A percentile compares a stretch with the other conserved stretches of the same genome.
These are phyloP conservation scores for Drosophila melanica DNA, from an alignment of 1,140 invertebrate genomes.

Conservation along the genomic window DNA sequence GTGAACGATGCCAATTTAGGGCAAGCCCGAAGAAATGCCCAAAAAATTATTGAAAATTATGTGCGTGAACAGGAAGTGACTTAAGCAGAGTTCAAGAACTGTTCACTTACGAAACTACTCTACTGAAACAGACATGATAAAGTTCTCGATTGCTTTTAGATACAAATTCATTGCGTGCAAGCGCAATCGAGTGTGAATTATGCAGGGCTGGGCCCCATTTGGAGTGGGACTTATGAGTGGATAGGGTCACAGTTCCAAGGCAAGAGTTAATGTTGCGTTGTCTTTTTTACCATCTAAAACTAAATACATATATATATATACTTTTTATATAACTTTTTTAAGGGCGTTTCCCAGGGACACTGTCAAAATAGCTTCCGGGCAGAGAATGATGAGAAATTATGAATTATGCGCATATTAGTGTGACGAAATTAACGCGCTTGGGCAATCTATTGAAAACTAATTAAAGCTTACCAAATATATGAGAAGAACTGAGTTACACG, in stretches of 20 bases:
- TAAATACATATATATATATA: slow-evolving; percentile 12
- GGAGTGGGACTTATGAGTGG: background rate
- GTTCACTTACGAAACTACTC: slow-evolving; percentile 12
- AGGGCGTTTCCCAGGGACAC: slow-evolving; percentile 46
- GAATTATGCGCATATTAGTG: slow-evolving; percentile 27
- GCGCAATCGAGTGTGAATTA: slow-evolving; percentile 72
- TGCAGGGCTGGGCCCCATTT: slow-evolving; percentile 34
- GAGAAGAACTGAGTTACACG: slow-evolving; percentile 11
- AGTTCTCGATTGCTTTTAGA: slow-evolving; percentile 10
- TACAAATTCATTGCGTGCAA: slow-evolving; percentile 10
- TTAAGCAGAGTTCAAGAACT: slow-evolving; percentile 23
- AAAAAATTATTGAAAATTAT: slow-evolving; percentile 48
- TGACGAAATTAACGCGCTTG: slow-evolving; percentile 47
- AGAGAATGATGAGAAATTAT: slow-evolving; percentile 41
- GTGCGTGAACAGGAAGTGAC: slow-evolving; percentile 45
- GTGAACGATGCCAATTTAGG: slow-evolving; percentile 49
- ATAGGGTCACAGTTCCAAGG: slow-evolving; percentile 6
- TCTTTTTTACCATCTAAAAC: background rate
- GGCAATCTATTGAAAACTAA: slow-evolving; percentile 45
- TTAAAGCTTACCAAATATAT: slow-evolving; percentile 19
- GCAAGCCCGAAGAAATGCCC: slow-evolving; percentile 49
- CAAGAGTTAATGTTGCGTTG: slow-evolving; percentile 20
- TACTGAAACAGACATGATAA: slow-evolving; percentile 24
- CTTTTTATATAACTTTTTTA: slow-evolving; percentile 6
- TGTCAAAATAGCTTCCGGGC: slow-evolving; percentile 26